phyloP scores from a whole-genome alignment of 1,140 invertebrate species.

The Charaxes varanes region DNA sequence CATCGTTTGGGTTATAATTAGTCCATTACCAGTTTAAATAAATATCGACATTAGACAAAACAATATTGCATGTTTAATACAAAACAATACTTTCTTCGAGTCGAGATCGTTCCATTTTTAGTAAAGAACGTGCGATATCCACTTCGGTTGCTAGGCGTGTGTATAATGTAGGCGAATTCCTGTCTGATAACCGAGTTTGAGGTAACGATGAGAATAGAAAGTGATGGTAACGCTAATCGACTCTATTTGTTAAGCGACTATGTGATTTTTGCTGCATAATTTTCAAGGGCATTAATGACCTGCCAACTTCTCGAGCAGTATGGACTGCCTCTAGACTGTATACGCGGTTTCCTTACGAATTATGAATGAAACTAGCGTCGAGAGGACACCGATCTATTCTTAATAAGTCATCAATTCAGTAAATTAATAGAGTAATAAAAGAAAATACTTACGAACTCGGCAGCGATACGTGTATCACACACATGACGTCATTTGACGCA shows the following conservation, averaged over 20 bases:
- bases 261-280: slow-evolving; percentile 70
- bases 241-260: slow-evolving; percentile 39
- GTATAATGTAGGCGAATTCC: slow-evolving; percentile 2
- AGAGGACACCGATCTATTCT: slow-evolving; percentile 31
- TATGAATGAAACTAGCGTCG: slow-evolving; percentile 60
- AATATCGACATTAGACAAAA: slow-evolving; percentile 33
- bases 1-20: slow-evolving; percentile 1
- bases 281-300: slow-evolving; percentile 70
- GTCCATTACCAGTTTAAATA: slow-evolving; percentile 1
- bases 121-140: slow-evolving; percentile 37
- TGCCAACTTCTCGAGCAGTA: slow-evolving; percentile 44
- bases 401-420: slow-evolving; percentile 34
- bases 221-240: slow-evolving; percentile 40
- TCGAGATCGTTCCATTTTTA: slow-evolving; percentile 68
- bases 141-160: slow-evolving; percentile 48
- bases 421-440: slow-evolving; percentile 64
- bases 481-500: slow-evolving; percentile 75
- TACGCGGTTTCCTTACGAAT: slow-evolving; percentile 34
- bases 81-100: slow-evolving; percentile 65
- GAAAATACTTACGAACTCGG: slow-evolving; percentile 73
- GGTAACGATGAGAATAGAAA: slow-evolving; percentile 39
- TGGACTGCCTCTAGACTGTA: slow-evolving; percentile 30
- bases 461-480: slow-evolving; percentile 73
- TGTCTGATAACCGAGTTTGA: slow-evolving; percentile 8
- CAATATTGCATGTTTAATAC: slow-evolving; percentile 51